A percentile compares a stretch with the other conserved stretches of the same genome.
Conservation (phyloP, 1,140 invertebrate genomes). For the Ooceraea biroi region DNA sequence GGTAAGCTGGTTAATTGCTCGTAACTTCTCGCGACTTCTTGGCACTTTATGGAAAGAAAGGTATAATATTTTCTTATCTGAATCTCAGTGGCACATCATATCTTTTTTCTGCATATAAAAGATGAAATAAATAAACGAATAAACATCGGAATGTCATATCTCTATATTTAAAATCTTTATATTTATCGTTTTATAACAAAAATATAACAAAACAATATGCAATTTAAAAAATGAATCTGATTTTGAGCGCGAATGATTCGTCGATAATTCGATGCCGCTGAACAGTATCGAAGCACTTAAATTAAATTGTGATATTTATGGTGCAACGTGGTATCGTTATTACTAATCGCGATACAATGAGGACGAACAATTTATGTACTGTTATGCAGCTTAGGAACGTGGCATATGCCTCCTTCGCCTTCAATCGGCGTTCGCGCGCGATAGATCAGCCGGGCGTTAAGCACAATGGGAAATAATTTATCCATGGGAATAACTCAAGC, state of each 20-base stretch:
- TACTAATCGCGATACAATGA: slow-evolving; percentile 26
- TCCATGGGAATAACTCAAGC: slow-evolving; percentile 58
- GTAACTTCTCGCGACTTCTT: no score
- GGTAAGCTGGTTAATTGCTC: no score
- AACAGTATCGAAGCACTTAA: slow-evolving; percentile 11
- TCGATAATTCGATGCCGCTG: slow-evolving; percentile 12
- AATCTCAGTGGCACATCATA: no score
- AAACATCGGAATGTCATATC: neutral
- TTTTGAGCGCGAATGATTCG: neutral
- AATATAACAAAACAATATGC: neutral
- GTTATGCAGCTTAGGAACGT: slow-evolving; percentile 28
- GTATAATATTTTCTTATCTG: no score
- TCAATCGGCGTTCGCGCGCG: slow-evolving; percentile 52
- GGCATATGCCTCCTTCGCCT: slow-evolving; percentile 50
- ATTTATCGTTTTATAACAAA: slow-evolving; percentile 1
- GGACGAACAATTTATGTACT: slow-evolving; percentile 35
- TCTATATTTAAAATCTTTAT: neutral
- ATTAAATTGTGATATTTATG: slow-evolving; percentile 25
- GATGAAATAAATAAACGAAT: neutral
- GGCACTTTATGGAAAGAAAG: no score
- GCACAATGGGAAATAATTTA: slow-evolving; percentile 62
- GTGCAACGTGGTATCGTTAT: neutral
- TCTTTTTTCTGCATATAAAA: neutral
- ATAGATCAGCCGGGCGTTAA: slow-evolving; percentile 49
- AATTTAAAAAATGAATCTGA: neutral